phyloP scores from a whole-genome alignment of 2,888 invertebrate genomes.

The Drosophila anomalipes region DNA sequence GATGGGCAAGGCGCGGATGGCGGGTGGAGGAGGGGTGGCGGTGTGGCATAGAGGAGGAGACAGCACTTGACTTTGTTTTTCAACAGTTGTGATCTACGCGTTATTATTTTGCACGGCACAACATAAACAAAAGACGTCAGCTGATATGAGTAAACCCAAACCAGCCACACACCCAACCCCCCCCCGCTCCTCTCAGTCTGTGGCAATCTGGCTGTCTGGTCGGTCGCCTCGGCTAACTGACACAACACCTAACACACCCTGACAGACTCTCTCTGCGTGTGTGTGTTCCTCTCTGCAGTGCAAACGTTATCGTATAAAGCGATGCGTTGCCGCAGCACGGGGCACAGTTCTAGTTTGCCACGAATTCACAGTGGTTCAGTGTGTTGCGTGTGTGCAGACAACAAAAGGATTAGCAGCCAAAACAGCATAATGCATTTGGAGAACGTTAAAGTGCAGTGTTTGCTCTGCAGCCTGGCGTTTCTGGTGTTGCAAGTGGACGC shows the following conservation, averaged over 20 bases:
- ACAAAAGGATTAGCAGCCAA: conserved; percentile 2
- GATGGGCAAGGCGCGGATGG: not conserved
- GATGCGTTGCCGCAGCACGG: conserved; percentile 1
- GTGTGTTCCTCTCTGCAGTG: conserved; percentile 14
- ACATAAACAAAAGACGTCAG: conserved; percentile 72
- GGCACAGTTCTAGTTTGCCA: conserved; percentile 51
- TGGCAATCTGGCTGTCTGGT: conserved; percentile 29
- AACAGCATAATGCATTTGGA: conserved; percentile 33
- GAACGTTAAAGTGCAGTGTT: conserved; percentile 12
- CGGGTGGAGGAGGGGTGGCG: not conserved
- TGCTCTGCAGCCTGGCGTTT: conserved; percentile 43
- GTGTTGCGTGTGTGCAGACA: not conserved
- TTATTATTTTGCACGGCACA: conserved; percentile 55
- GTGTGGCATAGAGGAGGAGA: not conserved
- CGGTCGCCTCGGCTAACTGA: conserved; percentile 53
- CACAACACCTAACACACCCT: conserved; percentile 61
- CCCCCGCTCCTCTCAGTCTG: not conserved
- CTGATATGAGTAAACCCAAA: conserved; percentile 59
- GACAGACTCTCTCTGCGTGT: conserved; percentile 44
- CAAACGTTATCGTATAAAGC: conserved; percentile 56
- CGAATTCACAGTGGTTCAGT: conserved; percentile 1
- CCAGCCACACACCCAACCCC: conserved; percentile 3
- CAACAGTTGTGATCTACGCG: conserved; percentile 58
- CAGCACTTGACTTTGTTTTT: conserved; percentile 55
- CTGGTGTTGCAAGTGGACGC: conserved; percentile 31